Conservation (phyloP, 2,113 vertebrate genomes). For the Actinemys pallida region DNA sequence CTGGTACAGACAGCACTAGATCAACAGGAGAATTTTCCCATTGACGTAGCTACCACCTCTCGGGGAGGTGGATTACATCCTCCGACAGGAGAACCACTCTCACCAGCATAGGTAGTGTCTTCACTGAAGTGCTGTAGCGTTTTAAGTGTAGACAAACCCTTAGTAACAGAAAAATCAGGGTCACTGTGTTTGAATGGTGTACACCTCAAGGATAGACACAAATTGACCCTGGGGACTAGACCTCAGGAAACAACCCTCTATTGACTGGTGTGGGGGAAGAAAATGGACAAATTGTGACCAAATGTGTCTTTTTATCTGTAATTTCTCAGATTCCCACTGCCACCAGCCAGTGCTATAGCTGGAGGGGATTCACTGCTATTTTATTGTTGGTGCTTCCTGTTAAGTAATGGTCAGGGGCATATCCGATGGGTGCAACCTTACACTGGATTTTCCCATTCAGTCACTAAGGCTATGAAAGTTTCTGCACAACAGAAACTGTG, state of each 20-base stretch:
- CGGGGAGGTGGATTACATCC: neutral
- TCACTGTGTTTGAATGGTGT: neutral
- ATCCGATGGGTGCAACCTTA: neutral
- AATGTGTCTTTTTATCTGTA: neutral
- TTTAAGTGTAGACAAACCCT: neutral
- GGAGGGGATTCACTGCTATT: neutral
- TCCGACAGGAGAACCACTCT: neutral
- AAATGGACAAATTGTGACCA: neutral
- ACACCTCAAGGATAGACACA: neutral
- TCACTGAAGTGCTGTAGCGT: neutral
- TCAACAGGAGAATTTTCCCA: neutral
- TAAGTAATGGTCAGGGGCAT: neutral
- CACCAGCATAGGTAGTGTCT: neutral
- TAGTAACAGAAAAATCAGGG: neutral
- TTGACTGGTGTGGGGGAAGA: neutral
- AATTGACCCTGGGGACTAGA: neutral
- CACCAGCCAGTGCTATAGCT: neutral
- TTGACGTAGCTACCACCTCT: neutral
- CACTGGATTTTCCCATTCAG: neutral
- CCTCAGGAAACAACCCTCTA: neutral
- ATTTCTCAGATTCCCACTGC: neutral
- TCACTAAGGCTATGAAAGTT: neutral
- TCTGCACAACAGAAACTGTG: neutral
- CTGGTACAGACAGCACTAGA: neutral
- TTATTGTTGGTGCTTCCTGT: neutral